Conservation (phyloP, 2,113 vertebrate species). For the Caretta caretta region DNA sequence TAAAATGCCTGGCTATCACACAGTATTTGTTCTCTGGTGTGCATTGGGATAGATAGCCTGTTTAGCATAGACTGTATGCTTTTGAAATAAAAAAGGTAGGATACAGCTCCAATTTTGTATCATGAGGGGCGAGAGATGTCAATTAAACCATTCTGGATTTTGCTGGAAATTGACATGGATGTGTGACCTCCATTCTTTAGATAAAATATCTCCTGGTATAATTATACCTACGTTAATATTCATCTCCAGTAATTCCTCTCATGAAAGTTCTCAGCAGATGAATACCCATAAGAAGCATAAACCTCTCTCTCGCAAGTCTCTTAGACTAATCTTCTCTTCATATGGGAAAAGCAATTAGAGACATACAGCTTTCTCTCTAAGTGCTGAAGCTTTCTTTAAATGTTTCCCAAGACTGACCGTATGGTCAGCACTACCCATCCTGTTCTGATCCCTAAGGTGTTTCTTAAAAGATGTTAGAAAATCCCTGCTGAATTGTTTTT, state of each 20-base stretch:
- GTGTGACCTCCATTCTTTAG: neutral
- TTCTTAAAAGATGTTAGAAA: neutral
- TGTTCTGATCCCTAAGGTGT: neutral
- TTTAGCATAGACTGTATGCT: neutral
- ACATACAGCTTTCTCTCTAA: neutral
- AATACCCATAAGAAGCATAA: neutral
- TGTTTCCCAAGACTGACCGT: neutral
- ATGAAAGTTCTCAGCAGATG: neutral
- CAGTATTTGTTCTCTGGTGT: neutral
- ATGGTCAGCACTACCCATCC: neutral
- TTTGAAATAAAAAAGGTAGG: neutral
- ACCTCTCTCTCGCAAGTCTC: rapidly evolving
- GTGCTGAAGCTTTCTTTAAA: neutral
- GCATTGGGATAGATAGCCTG: neutral
- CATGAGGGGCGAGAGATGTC: neutral
- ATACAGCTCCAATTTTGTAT: neutral
- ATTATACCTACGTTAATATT: neutral
- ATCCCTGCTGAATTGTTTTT: neutral
- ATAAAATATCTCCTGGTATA: neutral
- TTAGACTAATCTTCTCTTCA: neutral
- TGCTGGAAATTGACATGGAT: neutral
- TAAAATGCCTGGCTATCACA: neutral
- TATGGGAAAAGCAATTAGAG: neutral
- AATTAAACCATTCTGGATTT: neutral
- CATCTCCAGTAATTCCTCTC: neutral